Evolutionary conservation across 1,140 invertebrate species (phyloP).

Genomic region (Periplaneta americana): DNA sequence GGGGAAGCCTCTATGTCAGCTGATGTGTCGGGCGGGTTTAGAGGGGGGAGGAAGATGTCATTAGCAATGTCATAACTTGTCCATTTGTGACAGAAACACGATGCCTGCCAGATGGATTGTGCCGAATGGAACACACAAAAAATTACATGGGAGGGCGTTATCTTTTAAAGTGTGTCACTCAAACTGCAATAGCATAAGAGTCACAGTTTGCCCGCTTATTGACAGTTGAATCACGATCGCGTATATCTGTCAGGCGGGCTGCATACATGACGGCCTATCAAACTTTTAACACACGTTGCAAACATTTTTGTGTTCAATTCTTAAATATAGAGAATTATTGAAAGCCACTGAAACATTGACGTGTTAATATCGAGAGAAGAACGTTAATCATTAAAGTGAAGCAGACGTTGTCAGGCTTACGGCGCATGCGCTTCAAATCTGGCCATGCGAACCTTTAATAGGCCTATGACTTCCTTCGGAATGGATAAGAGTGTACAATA

Average conservation of each 20-base stretch:
- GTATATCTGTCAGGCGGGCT: background rate
- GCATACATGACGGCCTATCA: no score
- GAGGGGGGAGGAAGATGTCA: background rate
- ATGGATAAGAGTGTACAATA: no score
- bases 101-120: slow-evolving; percentile 4
- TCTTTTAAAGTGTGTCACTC: background rate
- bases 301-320: no score
- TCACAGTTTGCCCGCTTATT: background rate
- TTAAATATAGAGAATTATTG: no score
- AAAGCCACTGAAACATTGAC: no score
- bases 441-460: no score
- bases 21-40: background rate
- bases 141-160: background rate
- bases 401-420: no score
- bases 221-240: background rate
- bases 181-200: background rate
- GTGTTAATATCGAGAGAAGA: no score
- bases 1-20: slow-evolving; percentile 10
- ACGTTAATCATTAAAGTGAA: no score
- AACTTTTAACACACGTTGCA: no score
- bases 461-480: no score
- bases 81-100: slow-evolving; percentile 14
- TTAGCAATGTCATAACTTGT: slow-evolving; percentile 10
- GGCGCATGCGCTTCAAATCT: no score
- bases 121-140: background rate